Evolutionary conservation across 92 coral and sea anemone genomes (phyloP).

Genomic region (Virgularia gustaviana): DNA sequence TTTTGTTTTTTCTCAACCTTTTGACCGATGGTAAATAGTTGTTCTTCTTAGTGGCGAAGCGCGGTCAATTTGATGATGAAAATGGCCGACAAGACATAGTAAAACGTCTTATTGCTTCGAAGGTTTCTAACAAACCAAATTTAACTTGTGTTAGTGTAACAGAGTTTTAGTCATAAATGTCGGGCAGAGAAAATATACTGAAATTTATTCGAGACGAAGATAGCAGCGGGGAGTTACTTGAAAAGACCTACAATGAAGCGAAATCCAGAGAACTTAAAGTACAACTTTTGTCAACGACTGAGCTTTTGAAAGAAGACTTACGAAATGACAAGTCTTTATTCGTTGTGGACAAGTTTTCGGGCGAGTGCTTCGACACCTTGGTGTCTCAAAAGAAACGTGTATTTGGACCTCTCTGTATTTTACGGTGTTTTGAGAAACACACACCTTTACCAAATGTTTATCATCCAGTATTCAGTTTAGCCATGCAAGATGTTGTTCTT

Average conservation of each 20-base stretch:
- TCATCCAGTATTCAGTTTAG: constrained; percentile 59
- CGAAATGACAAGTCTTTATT: constrained; percentile 53
- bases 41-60: too few species aligned
- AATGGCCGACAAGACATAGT: too few species aligned
- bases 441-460: constrained; percentile 61
- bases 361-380: constrained; percentile 68
- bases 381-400: constrained; percentile 62
- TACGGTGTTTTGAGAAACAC: constrained; percentile 66
- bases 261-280: constrained; percentile 59
- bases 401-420: constrained; percentile 80
- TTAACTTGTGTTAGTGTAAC: too few species aligned
- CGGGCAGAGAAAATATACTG: constrained; percentile 46
- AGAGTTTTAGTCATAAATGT: too few species aligned
- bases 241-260: constrained; percentile 63
- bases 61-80: too few species aligned
- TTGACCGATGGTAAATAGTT: too few species aligned
- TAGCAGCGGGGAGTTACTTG: constrained; percentile 30
- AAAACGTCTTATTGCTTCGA: too few species aligned
- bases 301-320: constrained; percentile 52
- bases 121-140: too few species aligned
- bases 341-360: constrained; percentile 75
- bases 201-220: constrained; percentile 61
- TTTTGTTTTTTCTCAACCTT: too few species aligned
- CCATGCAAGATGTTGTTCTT: constrained; percentile 64
- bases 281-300: constrained; percentile 55